phyloP scores from a whole-genome alignment of 2,888 invertebrate genomes.

The Campoletis raptor region DNA sequence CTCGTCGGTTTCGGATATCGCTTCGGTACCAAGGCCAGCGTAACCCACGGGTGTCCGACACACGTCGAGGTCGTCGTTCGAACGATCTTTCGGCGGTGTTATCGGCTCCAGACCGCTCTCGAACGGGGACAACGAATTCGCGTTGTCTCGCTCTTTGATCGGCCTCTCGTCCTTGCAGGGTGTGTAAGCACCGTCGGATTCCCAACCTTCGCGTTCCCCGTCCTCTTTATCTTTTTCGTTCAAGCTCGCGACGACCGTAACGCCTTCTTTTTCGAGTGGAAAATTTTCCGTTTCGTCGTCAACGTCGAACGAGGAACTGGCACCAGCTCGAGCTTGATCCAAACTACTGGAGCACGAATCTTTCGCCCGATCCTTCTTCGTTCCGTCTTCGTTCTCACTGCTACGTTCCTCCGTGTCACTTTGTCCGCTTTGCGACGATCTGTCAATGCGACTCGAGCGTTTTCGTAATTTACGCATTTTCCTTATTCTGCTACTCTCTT shows the following conservation, averaged over 20 bases:
- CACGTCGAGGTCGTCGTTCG: constrained; percentile 81
- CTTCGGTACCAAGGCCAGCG: constrained; percentile 84
- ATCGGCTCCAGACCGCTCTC: constrained; percentile 83
- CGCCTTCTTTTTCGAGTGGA: constrained; percentile 77
- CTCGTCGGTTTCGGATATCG: constrained; percentile 84
- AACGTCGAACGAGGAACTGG: constrained; percentile 67
- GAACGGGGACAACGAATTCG: constrained; percentile 67
- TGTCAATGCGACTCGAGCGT: constrained; percentile 41
- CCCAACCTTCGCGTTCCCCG: constrained; percentile 76
- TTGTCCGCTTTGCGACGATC: constrained; percentile 38
- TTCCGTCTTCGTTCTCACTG: constrained; percentile 57
- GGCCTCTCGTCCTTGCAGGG: constrained; percentile 83
- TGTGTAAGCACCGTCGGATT: constrained; percentile 82
- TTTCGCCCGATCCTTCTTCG: constrained; percentile 56
- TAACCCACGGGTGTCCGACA: constrained; percentile 84
- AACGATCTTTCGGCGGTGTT: constrained; percentile 80
- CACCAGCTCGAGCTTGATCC: constrained; percentile 62
- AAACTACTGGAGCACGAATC: constrained; percentile 59
- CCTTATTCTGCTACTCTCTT: constrained; percentile 14
- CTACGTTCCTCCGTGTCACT: constrained; percentile 58
- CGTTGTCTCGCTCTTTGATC: constrained; percentile 73
- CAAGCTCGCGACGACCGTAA: background rate
- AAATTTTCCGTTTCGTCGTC: constrained; percentile 77
- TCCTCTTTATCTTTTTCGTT: constrained; percentile 39
- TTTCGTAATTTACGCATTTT: constrained; percentile 50